phyloP scores from a whole-genome alignment of 2,888 invertebrate species.

The Philhelius pedissequus region DNA sequence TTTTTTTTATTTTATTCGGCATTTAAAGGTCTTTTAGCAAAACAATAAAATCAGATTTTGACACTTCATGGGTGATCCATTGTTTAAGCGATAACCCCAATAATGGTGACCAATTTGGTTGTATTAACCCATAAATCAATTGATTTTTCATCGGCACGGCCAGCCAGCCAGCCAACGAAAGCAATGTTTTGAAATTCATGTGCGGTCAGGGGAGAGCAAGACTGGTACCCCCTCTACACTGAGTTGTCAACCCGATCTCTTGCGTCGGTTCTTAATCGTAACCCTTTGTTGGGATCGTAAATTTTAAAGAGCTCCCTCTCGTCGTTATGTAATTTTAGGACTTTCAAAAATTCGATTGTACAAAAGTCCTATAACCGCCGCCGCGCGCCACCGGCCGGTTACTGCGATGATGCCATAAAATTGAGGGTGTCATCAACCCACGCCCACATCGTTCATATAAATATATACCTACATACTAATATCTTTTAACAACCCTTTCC shows the following conservation, averaged over 20 bases:
- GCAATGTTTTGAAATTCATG: constrained; percentile 28
- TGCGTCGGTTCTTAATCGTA: not conserved
- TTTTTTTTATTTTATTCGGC: no score
- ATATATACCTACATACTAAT: no score
- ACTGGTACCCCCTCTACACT: not conserved
- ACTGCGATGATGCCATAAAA: not conserved
- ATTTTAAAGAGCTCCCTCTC: constrained; percentile 42
- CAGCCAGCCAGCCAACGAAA: no score
- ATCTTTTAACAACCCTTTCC: constrained; percentile 3
- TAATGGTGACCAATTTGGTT: constrained; percentile 23
- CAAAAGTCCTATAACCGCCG: constrained; percentile 35
- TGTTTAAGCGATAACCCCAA: constrained; percentile 14
- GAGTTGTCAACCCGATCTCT: not conserved
- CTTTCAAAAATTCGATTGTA: constrained; percentile 58
- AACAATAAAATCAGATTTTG: constrained; percentile 26
- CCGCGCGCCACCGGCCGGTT: not conserved
- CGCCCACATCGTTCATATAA: constrained; percentile 2
- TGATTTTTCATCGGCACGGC: constrained; percentile 40
- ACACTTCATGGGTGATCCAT: constrained; percentile 20
- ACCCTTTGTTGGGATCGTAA: constrained; percentile 43
- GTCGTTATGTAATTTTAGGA: constrained; percentile 60
- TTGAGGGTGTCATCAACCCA: not conserved
- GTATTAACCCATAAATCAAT: constrained; percentile 46
- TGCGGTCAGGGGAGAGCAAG: not conserved
- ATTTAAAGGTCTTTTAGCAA: not conserved